Evolutionary conservation across 2,113 vertebrate genomes (phyloP).

Genomic region (Thamnophis sirtalis): DNA sequence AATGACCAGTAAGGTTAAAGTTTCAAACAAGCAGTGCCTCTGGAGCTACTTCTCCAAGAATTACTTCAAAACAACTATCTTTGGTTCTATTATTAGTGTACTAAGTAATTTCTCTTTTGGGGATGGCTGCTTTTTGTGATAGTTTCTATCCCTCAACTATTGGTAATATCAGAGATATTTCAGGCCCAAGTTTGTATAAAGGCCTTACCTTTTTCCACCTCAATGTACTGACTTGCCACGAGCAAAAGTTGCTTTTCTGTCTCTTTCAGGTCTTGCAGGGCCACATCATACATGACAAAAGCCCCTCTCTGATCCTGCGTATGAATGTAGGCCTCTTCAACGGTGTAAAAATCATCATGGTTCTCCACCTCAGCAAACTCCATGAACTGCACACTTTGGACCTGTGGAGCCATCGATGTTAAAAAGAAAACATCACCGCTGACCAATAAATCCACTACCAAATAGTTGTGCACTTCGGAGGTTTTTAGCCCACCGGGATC

Average conservation of each 20-base stretch:
- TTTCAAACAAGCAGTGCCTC: not conserved
- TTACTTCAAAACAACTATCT: not conserved
- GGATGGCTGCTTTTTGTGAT: not conserved
- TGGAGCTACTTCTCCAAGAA: not conserved
- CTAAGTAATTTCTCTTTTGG: not conserved
- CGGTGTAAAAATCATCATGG: conserved; percentile 69
- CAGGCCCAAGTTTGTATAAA: not conserved
- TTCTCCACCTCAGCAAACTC: conserved; percentile 75
- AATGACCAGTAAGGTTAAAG: not conserved
- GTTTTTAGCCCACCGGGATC: not conserved
- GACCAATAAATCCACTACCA: not conserved
- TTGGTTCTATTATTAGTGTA: not conserved
- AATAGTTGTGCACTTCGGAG: not conserved
- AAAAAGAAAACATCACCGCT: conserved; percentile 13
- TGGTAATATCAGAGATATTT: not conserved
- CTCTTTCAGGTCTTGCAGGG: conserved; percentile 69
- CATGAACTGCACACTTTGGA: conserved; percentile 67
- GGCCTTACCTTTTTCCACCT: conserved; percentile 59
- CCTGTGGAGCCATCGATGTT: conserved; percentile 45
- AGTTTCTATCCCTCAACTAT: not conserved
- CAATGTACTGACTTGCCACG: conserved; percentile 66
- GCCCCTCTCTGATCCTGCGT: conserved; percentile 67
- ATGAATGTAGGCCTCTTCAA: conserved; percentile 56
- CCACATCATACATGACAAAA: conserved; percentile 63
- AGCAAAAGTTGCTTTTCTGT: conserved; percentile 68